A percentile compares a stretch with the other conserved stretches of the same genome.
Evolutionary conservation across 2,113 vertebrate species (phyloP).

Genomic region (Osmerus mordax): DNA sequence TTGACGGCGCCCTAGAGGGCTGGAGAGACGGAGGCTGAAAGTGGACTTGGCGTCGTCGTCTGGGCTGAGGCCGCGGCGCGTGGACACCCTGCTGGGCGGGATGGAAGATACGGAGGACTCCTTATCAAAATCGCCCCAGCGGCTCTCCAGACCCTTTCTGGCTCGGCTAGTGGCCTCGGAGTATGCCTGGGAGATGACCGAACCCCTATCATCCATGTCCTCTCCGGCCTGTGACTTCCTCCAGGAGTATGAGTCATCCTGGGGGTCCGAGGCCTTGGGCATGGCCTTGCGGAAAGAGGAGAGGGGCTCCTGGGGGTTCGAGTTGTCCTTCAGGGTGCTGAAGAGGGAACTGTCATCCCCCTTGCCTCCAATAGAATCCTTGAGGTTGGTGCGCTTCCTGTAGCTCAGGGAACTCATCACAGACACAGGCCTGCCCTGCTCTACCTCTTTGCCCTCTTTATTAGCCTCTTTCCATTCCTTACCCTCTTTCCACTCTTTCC

Average conservation of each 20-base stretch:
- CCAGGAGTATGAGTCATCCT: constrained; percentile 63
- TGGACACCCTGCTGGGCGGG: constrained; percentile 76
- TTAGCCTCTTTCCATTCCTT: constrained; percentile 74
- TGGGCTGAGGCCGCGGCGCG: constrained; percentile 66
- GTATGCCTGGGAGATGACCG: constrained; percentile 76
- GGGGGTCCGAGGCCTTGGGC: constrained; percentile 35
- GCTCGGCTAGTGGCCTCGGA: constrained; percentile 73
- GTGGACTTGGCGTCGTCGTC: constrained; percentile 75
- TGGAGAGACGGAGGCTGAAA: constrained; percentile 75
- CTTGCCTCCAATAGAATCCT: constrained; percentile 80
- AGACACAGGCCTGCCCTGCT: constrained; percentile 77
- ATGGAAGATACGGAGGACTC: constrained; percentile 68
- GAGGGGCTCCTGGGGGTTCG: constrained; percentile 70
- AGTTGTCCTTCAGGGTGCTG: constrained; percentile 77
- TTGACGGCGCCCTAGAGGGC: constrained; percentile 66
- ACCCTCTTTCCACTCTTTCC: constrained; percentile 69
- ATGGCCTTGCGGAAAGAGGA: constrained; percentile 69
- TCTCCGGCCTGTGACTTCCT: constrained; percentile 56
- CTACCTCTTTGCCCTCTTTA: constrained; percentile 76
- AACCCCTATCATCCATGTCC: constrained; percentile 65
- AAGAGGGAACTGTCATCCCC: constrained; percentile 81
- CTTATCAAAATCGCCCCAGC: constrained; percentile 80
- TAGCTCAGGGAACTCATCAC: constrained; percentile 93
- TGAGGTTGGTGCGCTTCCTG: constrained; percentile 80
- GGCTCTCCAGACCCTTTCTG: constrained; percentile 79